Percentiles rank a stretch among this genome's conserved stretches.
These are phyloP conservation scores for Nerophis lumbriciformis DNA, from an alignment of 2,113 vertebrate species.

Conservation along the genomic window DNA sequence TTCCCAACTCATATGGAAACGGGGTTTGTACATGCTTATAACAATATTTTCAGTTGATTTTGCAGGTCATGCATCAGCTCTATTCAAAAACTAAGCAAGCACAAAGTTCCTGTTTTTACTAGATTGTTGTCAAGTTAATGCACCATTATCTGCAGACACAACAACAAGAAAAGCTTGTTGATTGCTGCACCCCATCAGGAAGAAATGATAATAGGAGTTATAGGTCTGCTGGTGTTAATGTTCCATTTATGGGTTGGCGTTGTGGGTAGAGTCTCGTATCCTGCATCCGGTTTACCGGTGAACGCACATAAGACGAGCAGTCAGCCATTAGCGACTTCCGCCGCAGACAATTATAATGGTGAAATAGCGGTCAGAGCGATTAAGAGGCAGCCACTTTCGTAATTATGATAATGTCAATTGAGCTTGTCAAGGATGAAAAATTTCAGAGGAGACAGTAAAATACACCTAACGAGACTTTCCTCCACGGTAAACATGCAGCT, in stretches of 20 bases:
- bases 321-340: constrained; percentile 43
- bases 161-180: constrained; percentile 3
- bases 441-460: constrained; percentile 74
- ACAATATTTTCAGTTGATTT: too few species aligned
- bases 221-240: constrained; percentile 3
- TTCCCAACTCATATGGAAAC: too few species aligned
- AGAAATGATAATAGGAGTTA: constrained; percentile 25
- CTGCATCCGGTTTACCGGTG: constrained; percentile 48
- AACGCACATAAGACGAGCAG: constrained; percentile 33
- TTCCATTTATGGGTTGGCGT: constrained; percentile 29
- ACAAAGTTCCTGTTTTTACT: not conserved
- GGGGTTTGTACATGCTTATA: too few species aligned
- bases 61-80: not conserved
- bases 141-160: not conserved
- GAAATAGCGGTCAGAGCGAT: constrained; percentile 43
- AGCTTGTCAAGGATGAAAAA: constrained; percentile 75
- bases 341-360: constrained; percentile 42
- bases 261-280: constrained; percentile 32
- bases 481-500: constrained; percentile 66
- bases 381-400: constrained; percentile 65
- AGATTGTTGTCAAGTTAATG: not conserved
- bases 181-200: constrained; percentile 18
- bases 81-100: not conserved
- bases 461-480: constrained; percentile 69
- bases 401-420: constrained; percentile 73